Evolutionary conservation across 2,888 invertebrate species (phyloP), one percentile per base, ranked within the genome.

Genomic region (Campoplex nolae): DNA sequence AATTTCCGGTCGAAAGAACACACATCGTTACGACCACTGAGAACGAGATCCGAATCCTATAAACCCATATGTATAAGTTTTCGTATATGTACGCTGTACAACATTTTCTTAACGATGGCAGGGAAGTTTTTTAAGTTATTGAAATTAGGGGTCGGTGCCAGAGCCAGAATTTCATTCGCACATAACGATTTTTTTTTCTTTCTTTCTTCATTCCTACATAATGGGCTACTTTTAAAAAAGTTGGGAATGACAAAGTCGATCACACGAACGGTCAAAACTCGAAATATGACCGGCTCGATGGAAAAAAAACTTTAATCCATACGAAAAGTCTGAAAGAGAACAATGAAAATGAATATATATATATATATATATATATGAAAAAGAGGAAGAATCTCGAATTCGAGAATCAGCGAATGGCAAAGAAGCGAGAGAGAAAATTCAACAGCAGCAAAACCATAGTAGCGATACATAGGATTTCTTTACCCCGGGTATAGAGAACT

Each of bases 1-100:
- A 81, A 77, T 76, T 81, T 80, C 76, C 76, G 76, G 85, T 81
- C 71, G 77, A 85, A 85, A 65, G 81, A 85, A 71, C 80, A 79
- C 80, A 79, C 42, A 85, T 65, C 71, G 81, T 85, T 85, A 85
- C 85, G 71, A 68, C 70, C 48, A 16, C 28, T 67, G 70, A 28
- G 58, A 62, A 82, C 70, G 80, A 71, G 71, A 78, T 81, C 67
- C 42, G 35, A 67, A 42, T 85, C 80, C 73, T 78, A 70, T 80
- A 70, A 70, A 56, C 56, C 58, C 28, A 62, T 62, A 16, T 32
- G 16, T 3, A 28, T 3, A 9, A 23, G 23, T 2, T 9, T 16
- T 32, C 32, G 28, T 28, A 56, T 23, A 23, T 23, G 23, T 9
- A 56, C 28, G 13, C 0, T 28, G 28, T 13, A 58, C 28, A 62